phyloP scores from a whole-genome alignment of 1,140 invertebrate species.

The Pachypeltis micranthus region DNA sequence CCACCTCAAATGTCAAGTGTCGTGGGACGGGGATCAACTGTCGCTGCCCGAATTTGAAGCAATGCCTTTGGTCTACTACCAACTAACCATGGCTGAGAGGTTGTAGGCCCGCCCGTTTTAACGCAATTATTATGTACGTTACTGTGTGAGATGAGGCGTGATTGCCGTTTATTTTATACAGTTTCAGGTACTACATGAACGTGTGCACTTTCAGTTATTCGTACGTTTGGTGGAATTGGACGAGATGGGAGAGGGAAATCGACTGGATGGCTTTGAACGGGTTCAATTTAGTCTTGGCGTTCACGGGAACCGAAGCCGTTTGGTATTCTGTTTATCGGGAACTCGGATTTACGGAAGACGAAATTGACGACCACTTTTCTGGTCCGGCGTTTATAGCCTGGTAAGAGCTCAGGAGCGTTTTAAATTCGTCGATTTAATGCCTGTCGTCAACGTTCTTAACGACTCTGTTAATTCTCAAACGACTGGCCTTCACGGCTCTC shows the following conservation, averaged over 20 bases:
- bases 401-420: too few relatives aligned
- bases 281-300: constrained; percentile 80
- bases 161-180: too few relatives aligned
- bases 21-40: constrained; percentile 65
- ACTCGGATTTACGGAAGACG: constrained; percentile 57
- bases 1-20: constrained; percentile 66
- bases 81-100: constrained; percentile 37
- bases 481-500: too few relatives aligned
- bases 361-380: constrained; percentile 71
- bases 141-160: too few relatives aligned
- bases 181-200: constrained; percentile 87
- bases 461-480: too few relatives aligned
- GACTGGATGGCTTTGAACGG: constrained; percentile 95
- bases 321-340: constrained; percentile 65
- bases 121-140: too few relatives aligned
- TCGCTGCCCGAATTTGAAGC: constrained; percentile 39
- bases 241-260: constrained; percentile 74
- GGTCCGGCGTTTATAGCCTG: constrained; percentile 94
- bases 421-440: too few relatives aligned
- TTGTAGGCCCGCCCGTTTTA: too few relatives aligned
- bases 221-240: constrained; percentile 78
- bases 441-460: too few relatives aligned
- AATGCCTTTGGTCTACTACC: neutral
- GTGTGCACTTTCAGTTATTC: constrained; percentile 88
- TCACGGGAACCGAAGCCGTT: constrained; percentile 77